Conservation (phyloP, 2,888 invertebrate species). For the Phasia obesa region DNA sequence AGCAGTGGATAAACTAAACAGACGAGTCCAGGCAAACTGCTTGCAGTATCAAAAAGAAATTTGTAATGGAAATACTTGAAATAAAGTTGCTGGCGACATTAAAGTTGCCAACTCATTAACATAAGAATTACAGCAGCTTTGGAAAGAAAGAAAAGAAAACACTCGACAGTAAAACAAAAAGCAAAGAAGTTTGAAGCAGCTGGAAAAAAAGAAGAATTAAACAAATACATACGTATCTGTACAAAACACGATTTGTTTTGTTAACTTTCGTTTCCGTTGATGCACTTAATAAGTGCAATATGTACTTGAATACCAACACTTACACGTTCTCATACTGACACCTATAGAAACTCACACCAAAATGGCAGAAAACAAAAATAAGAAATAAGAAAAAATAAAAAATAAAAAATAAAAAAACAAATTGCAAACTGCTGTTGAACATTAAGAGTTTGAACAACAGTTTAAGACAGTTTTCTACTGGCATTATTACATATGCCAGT, state of each 20-base stretch:
- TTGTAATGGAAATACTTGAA: conserved; percentile 43
- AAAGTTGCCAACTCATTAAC: conserved; percentile 68
- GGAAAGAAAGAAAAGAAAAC: neutral
- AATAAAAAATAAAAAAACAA: conserved; percentile 6
- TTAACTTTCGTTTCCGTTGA: conserved; percentile 64
- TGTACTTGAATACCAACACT: conserved; percentile 6
- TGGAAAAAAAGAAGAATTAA: conserved; percentile 29
- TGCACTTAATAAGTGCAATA: conserved; percentile 59
- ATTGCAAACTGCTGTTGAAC: conserved; percentile 56
- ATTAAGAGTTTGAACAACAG: conserved; percentile 61
- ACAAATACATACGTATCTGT: conserved; percentile 25
- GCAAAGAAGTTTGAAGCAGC: conserved; percentile 33
- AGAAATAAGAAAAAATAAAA: neutral
- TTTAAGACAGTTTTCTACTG: conserved; percentile 66
- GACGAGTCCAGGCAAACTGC: conserved; percentile 16
- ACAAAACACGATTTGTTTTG: conserved; percentile 60
- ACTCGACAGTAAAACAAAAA: neutral
- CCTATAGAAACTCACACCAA: neutral
- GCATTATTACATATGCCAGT: conserved; percentile 38
- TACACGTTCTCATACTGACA: neutral
- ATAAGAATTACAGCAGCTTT: conserved; percentile 64
- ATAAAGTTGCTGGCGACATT: conserved; percentile 53
- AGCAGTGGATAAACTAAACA: conserved; percentile 21
- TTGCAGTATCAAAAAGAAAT: conserved; percentile 5
- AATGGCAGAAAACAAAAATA: neutral